Base-by-base conservation (phyloP, 2,888 invertebrate species). In the Malachius bipustulatus region DNA sequence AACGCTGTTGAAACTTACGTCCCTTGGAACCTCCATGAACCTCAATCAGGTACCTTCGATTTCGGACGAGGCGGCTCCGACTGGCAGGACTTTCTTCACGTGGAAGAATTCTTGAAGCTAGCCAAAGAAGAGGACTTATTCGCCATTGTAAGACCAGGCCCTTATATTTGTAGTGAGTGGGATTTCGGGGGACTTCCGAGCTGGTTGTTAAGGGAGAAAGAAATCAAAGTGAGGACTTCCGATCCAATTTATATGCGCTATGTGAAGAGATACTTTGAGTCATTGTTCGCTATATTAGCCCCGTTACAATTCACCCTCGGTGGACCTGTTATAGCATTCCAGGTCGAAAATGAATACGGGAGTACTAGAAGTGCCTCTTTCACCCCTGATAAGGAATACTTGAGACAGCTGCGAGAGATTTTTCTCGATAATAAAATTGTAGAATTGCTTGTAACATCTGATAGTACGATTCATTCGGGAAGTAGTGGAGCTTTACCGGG, bases 281-380 rank as follows among this genome's bases (percentile, higher is more conserved):
- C 61, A 6, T 42, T 76, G 2, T 51, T 76, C 33, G 55, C 62
- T 3, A 61, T 57, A 38, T 46, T 76, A 2, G 54, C 63, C 9
- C 66, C 67, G 1, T 58, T 66, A 9, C 63, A 76, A 11, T 71
- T 76, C 48, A 68, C 66, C 26, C 82, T 82, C 50, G 88, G 88
- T 1, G 90, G 90, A 0, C 85, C 88, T 0, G 75, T 90, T 16
- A 84, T 90, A 38, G 77, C 84, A 67, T 77, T 89, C 24, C 89
- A 90, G 47, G 73, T 88, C 13, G 94, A 96, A 65, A 97, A 97
- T 58, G 93, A 94, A 56, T 91, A 91, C 49, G 93, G 93, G 2
- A 87, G 87, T 49, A 40, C 39, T 11, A 15, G 47, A 39, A 34
- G 47, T 39, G 42, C 51, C 46, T 37, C 40, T 15, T 46, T 45